These are phyloP conservation scores for Hypolimnas misippus DNA, from an alignment of 2,888 invertebrate species.

Conservation along the genomic window DNA sequence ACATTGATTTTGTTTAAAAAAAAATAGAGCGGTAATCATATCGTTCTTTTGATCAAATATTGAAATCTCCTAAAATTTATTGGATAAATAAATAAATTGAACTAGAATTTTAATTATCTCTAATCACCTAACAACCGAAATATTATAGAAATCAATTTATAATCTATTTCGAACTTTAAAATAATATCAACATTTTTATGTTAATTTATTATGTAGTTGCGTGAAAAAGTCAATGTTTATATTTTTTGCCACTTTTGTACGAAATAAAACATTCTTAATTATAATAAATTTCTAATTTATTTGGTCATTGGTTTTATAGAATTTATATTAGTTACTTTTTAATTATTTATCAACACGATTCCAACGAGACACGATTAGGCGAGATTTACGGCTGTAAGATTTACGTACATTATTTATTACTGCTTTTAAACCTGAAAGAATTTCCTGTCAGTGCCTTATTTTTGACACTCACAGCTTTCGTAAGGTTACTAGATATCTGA, in stretches of 20 bases:
- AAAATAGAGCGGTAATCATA: no score
- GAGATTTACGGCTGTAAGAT: no score
- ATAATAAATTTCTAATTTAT: neutral
- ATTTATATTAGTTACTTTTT: no score
- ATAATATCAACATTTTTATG: neutral
- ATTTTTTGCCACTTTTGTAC: neutral
- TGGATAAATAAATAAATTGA: neutral
- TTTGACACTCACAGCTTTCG: no score
- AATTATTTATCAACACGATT: no score
- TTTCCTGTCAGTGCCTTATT: no score
- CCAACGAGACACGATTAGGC: no score
- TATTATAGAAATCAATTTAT: slow-evolving; percentile 20
- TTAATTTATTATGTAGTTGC: neutral
- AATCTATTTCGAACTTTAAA: neutral
- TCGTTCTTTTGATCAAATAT: slow-evolving; percentile 9
- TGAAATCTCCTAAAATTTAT: neutral
- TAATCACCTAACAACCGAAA: slow-evolving; percentile 16
- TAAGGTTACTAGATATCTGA: no score
- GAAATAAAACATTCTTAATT: neutral
- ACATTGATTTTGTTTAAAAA: no score
- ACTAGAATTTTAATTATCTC: neutral
- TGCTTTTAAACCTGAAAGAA: no score
- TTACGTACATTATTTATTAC: no score
- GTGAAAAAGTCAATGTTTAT: neutral
- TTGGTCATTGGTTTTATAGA: no score